phyloP scores from a whole-genome alignment of 2,113 vertebrate species.

The Scomber scombrus region DNA sequence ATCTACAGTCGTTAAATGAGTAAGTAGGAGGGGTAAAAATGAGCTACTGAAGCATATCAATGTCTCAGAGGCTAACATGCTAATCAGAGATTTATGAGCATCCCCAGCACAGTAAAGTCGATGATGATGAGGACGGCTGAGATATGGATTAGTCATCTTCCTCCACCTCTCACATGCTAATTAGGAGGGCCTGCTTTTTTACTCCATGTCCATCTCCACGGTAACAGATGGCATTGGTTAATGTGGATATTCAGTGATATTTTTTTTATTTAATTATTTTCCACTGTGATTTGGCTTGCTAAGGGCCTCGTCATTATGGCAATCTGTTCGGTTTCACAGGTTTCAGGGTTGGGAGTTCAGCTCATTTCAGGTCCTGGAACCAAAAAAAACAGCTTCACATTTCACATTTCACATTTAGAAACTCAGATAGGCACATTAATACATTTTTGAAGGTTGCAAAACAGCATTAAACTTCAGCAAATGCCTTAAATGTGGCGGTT shows the following conservation, averaged over 20 bases:
- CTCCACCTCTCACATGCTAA: conserved; percentile 20
- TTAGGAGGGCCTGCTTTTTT: conserved; percentile 6
- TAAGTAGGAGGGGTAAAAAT: conserved; percentile 9
- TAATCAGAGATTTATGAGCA: conserved; percentile 20
- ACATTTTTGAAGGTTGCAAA: no score
- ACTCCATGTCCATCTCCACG: conserved; percentile 33
- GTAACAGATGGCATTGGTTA: conserved; percentile 62
- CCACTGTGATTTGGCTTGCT: conserved; percentile 4
- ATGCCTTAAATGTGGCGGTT: no score
- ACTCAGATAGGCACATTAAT: no score
- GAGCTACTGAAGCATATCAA: background rate
- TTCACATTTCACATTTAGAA: no score
- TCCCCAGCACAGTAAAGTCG: background rate
- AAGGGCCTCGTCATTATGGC: conserved; percentile 18
- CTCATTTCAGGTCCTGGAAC: background rate
- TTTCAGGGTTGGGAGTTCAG: background rate
- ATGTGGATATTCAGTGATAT: conserved; percentile 47
- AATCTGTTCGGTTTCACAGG: conserved; percentile 46
- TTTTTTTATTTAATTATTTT: background rate
- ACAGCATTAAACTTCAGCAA: no score
- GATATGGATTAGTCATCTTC: conserved; percentile 30
- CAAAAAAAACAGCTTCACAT: no score
- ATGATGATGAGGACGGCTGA: background rate
- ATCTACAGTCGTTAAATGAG: background rate
- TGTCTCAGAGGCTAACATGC: background rate